Percentiles rank a stretch among this genome's conserved stretches.
Evolutionary conservation across 2,888 invertebrate species (phyloP).

Genomic region (Unio pictorum): DNA sequence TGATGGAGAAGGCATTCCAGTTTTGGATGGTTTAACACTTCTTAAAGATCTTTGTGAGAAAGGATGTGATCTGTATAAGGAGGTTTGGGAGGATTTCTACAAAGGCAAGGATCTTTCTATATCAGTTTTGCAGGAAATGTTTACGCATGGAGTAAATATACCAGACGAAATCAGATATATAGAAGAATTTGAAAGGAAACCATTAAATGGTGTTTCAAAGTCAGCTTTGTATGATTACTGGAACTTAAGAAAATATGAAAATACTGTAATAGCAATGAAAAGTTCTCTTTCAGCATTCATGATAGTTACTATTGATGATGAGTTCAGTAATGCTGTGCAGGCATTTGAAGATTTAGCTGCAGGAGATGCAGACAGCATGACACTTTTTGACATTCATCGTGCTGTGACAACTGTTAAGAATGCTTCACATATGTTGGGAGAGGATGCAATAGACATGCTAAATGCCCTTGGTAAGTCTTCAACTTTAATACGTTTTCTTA

Average conservation of each 20-base stretch:
- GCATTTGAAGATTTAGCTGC: too few species aligned
- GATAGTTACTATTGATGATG: too few species aligned
- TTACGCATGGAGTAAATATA: background rate
- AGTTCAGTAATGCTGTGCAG: too few species aligned
- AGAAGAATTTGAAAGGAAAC: too few species aligned
- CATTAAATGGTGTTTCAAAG: too few species aligned
- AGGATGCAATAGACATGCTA: slow-evolving; percentile 20
- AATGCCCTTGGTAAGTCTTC: slow-evolving; percentile 15
- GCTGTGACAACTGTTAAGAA: slow-evolving; percentile 15
- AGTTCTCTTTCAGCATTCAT: too few species aligned
- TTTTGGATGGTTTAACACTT: too few species aligned
- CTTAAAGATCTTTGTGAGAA: background rate
- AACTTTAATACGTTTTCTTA: slow-evolving; percentile 28
- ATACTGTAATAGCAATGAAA: too few species aligned
- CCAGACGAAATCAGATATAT: too few species aligned
- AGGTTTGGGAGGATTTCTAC: slow-evolving; percentile 16
- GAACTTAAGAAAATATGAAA: too few species aligned
- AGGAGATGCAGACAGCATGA: slow-evolving; percentile 1
- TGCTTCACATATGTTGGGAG: slow-evolving; percentile 10
- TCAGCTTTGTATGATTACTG: too few species aligned
- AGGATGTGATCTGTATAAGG: slow-evolving; percentile 10
- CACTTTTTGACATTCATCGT: slow-evolving; percentile 14
- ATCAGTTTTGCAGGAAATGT: slow-evolving; percentile 3
- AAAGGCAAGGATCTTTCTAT: slow-evolving; percentile 8
- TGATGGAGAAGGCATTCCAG: too few species aligned